Evolutionary conservation across 2,888 invertebrate genomes (phyloP), one percentile per base, ranked within the genome.

Genomic region (Augiades crinisus): DNA sequence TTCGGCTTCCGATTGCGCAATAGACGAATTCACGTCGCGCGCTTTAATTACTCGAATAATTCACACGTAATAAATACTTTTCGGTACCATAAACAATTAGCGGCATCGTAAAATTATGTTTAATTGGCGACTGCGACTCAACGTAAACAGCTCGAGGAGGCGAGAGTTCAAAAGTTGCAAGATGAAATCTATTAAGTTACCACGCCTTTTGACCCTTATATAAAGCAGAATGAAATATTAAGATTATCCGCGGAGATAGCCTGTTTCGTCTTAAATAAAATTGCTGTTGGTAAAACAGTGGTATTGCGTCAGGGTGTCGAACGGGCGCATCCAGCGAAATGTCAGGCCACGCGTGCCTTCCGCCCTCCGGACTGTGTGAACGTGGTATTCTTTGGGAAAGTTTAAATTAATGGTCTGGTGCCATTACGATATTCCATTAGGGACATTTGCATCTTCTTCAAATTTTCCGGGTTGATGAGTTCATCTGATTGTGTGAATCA

Each of bases 251-350:
- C 17, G 34, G 17, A 50, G 49, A 50, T 50, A 50, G 47, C 47
- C 12, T 2, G 47, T 47, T 47, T 47, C 33, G 49, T 34, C 49
- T 50, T 17, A 50, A 50, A 50, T 50, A 50, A 50, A 50, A 50
- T 50, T 43, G 41, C 34, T 27, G 34, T 43, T 17, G 49, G 49
- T 49, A 49, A 40, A 49, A 41, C 41, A 41, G 49, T 30, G 16
- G 58, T 51, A 61, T 65, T 71, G 63, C 66, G 60, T 68, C 60
- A 68, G 64, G 65, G 67, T 69, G 56, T 60, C 60, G 65, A 64
- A 65, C 67, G 36, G 59, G 74, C 72, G 71, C 78, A 74, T 76
- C 75, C 68, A 58, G 57, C 64, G 61, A 69, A 72, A 70, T 71
- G 71, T 55, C 70, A 63, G 67, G 70, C 66, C 70, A 63, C 64